Base-by-base conservation (phyloP, 2,113 vertebrate species). In the Nothoprocta pentlandii region DNA sequence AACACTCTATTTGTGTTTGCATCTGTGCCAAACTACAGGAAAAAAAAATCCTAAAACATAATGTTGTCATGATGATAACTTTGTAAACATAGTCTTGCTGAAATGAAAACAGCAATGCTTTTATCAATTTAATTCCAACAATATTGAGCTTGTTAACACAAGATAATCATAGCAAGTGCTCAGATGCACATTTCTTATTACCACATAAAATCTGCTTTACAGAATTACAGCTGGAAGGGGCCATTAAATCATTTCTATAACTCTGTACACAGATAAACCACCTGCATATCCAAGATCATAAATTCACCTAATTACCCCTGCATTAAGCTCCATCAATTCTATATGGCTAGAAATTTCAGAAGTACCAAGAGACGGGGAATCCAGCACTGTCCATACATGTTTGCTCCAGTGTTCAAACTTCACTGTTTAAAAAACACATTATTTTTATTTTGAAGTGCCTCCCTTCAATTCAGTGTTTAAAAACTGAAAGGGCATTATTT, bases 231-330 rank as follows among this genome's bases (percentile, higher is more conserved):
- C 77, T 94, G 44, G 66, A 94, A 95, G 69, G 47, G 70, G 22
- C 28, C 74, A 87, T 89, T 95, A 92, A 95, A 92, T 92, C 69
- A 87, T 81, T 90, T 78, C 42, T 87, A 26, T 46, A 79, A 89
- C 39, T 59, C 19, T 88, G 42, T 49, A 71, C 25, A 36, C 28
- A 90, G 80, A 84, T 67, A 90, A 96, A 92, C 44, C 22, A 53
- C 34, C 67, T 44, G 16, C 58, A 77, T 70, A 95, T n/a, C 47
- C 88, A 83, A 75, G 88, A 90, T 64, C 88, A 44, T 93, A 84
- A 92, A 94, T 90, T 90, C 58, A 69, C 44, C 44, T 81, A 64
- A 94, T 87, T 95, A 86, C 82, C 32, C 26, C 36, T 75, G 66
- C 67, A 76, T 71, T 89, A 75, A 89, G 49, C 12, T 44, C 61